Evolutionary conservation across 2,797 vertebrate species (phyloP), one percentile per base, ranked within the genome.

Genomic region (Xiphophorus birchmanni): DNA sequence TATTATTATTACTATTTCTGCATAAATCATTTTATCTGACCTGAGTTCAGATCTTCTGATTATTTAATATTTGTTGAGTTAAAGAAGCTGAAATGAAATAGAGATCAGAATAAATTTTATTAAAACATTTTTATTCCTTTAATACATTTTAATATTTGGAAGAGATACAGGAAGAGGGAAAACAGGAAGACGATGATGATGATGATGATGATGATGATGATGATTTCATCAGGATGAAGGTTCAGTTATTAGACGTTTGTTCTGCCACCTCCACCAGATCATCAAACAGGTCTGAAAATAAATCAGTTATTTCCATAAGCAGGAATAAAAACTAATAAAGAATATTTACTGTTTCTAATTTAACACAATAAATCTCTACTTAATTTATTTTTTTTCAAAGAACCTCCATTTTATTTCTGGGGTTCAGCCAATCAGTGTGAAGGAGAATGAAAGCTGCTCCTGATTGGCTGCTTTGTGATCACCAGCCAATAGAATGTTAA

Each of bases 231-330:
- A 18, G 32, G 60, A 37, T 65, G 32, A 65, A 65, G 60, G 32
- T 21, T 65, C 86, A 47, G 5, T 69, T 77, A 52, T 35, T 1
- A 3, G 81, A 45, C 0, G 58, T 80, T 17, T 91, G 89, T 6
- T 76, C 45, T 4, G 90, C 93, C 50, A 93, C 86, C 0, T 89
- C 77, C 47, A 89, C 58, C 73, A 94, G 85, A 26, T 94, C 91
- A 0, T 56, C 18, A 1, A 93, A 2, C 67, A 92, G 56, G 73
- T 94, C 93, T 94, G 83, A 40, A 52, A 3, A 29, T n/a, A n/a
- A 8, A 40, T 3, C 85, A 0, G 32, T 35, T 9, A 63, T 63
- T 63, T 63, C 13, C 58, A 56, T 10, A 5, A 54, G 52, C 9
- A 13, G 23, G 1, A n/a, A 58, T n/a, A 58, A 29, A n/a, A n/a